Evolutionary conservation across 2,888 invertebrate genomes (phyloP).

Genomic region (Nasonia oneida): DNA sequence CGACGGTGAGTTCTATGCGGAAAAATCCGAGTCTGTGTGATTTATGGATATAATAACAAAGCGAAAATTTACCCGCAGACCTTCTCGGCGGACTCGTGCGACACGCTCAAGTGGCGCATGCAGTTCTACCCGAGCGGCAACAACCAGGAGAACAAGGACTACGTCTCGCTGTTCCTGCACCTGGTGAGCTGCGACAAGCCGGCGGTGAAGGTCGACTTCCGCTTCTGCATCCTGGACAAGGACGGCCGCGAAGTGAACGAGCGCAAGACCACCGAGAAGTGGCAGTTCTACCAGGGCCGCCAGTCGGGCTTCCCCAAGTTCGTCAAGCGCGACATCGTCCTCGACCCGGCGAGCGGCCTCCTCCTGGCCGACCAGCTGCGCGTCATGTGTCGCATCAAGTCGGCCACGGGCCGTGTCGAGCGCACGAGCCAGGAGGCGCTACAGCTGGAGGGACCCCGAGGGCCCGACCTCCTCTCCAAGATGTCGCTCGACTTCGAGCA

Average conservation of each 20-base stretch:
- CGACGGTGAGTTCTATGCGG: neutral
- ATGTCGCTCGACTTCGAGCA: slow-evolving; percentile 26
- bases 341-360: slow-evolving; percentile 7
- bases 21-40: neutral
- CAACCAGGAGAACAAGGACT: slow-evolving; percentile 40
- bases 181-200: slow-evolving; percentile 46
- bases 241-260: slow-evolving; percentile 46
- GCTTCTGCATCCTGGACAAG: slow-evolving; percentile 41
- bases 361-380: neutral
- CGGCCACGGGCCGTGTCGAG: slow-evolving; percentile 30
- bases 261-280: slow-evolving; percentile 44
- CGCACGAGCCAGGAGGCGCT: neutral
- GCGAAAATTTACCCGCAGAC: neutral
- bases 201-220: slow-evolving; percentile 37
- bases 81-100: slow-evolving; percentile 16
- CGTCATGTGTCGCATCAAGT: slow-evolving; percentile 30
- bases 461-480: neutral
- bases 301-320: slow-evolving; percentile 52
- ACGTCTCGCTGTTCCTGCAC: slow-evolving; percentile 50
- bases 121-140: slow-evolving; percentile 50
- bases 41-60: too few species aligned
- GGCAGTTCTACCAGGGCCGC: slow-evolving; percentile 43
- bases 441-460: neutral
- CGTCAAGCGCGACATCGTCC: neutral
- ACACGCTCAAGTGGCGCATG: slow-evolving; percentile 42